Percentiles rank a stretch among this genome's conserved stretches.
Evolutionary conservation across 2,113 vertebrate species (phyloP).

Genomic region (Neodontobutis hainanensis): DNA sequence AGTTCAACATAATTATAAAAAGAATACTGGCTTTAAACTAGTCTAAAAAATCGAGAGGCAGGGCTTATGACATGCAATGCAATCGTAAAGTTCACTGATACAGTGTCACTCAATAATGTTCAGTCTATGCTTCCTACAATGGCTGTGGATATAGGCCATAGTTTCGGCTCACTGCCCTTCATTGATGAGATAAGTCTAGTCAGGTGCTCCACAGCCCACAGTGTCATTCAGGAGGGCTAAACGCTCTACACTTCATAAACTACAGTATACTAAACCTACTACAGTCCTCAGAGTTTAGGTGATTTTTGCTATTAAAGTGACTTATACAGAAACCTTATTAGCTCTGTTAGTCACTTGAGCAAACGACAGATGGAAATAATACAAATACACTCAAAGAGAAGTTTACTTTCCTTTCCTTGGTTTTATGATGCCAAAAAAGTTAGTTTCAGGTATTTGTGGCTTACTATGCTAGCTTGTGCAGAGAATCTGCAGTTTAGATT

Average conservation of each 20-base stretch:
- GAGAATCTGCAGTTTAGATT: too few relatives aligned
- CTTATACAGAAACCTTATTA: slow-evolving; percentile 16
- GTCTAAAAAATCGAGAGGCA: not conserved
- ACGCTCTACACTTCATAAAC: slow-evolving; percentile 21
- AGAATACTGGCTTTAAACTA: not conserved
- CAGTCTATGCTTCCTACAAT: not conserved
- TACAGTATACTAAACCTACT: slow-evolving; percentile 20
- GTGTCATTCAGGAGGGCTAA: slow-evolving; percentile 46
- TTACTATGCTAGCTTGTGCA: not conserved
- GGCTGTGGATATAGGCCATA: slow-evolving; percentile 31
- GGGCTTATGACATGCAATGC: not conserved
- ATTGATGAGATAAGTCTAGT: slow-evolving; percentile 45
- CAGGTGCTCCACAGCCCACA: slow-evolving; percentile 34
- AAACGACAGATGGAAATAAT: not conserved
- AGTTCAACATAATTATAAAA: not conserved
- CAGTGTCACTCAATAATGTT: not conserved
- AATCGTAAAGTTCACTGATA: not conserved
- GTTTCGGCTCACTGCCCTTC: slow-evolving; percentile 34
- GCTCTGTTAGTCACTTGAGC: slow-evolving; percentile 5
- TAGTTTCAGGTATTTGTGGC: not conserved
- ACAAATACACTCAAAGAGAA: not conserved
- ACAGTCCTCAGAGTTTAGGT: not conserved
- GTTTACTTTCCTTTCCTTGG: not conserved
- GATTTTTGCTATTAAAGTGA: too few relatives aligned
- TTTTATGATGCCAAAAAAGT: not conserved